Evolutionary conservation across 2,797 vertebrate genomes (phyloP).

Genomic region (Acridotheres tristis): DNA sequence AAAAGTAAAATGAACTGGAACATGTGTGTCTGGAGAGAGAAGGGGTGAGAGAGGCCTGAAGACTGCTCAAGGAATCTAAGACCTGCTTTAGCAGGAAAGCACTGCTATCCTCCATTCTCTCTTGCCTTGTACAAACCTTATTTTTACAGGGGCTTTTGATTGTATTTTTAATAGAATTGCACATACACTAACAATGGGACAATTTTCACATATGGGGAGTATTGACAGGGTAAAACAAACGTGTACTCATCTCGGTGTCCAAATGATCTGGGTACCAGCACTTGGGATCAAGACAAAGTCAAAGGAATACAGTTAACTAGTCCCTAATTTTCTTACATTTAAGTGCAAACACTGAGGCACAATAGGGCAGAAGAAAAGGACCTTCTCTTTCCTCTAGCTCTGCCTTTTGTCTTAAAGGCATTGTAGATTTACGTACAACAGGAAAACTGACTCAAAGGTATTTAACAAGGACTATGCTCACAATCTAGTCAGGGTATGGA

Average conservation of each 20-base stretch:
- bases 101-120: background rate
- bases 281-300: background rate
- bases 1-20: conserved; percentile 47
- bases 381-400: background rate
- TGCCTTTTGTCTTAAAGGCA: background rate
- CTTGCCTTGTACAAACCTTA: background rate
- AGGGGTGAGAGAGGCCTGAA: background rate
- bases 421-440: background rate
- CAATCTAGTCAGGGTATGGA: background rate
- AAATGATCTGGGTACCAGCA: background rate
- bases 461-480: background rate
- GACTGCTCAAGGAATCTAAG: background rate
- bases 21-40: background rate
- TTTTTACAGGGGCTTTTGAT: background rate
- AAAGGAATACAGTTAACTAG: background rate
- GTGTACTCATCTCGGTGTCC: background rate
- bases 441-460: background rate
- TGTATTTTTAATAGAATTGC: background rate
- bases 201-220: background rate
- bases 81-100: background rate
- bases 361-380: background rate
- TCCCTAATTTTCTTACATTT: background rate
- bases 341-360: background rate
- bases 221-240: rapidly evolving
- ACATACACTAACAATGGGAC: background rate